These are phyloP conservation scores for Psilanteris sp. DNA, from an alignment of 1,140 invertebrate genomes.

Conservation along the genomic window DNA sequence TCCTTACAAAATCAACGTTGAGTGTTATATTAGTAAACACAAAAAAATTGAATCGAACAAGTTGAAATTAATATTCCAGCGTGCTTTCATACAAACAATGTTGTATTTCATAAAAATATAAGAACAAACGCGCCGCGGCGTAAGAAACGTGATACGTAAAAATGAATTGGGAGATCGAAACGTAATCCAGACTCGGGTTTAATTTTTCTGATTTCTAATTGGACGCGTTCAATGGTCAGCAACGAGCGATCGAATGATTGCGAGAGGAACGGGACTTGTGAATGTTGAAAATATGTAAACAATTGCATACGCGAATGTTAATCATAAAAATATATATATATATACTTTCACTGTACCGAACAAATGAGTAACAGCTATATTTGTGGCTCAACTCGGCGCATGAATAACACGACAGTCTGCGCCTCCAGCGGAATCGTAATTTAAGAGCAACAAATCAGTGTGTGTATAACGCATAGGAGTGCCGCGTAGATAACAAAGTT, in stretches of 20 bases:
- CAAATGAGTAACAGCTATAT: slow-evolving; percentile 47
- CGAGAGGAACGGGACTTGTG: slow-evolving; percentile 16
- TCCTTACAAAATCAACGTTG: no score
- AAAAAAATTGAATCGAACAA: neutral
- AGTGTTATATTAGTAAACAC: no score
- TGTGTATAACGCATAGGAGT: slow-evolving; percentile 47
- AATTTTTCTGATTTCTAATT: slow-evolving; percentile 17
- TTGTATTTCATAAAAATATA: slow-evolving; percentile 29
- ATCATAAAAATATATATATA: slow-evolving; percentile 40
- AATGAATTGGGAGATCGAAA: neutral
- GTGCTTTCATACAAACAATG: slow-evolving; percentile 18
- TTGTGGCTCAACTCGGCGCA: slow-evolving; percentile 20
- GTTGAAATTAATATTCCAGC: slow-evolving; percentile 6
- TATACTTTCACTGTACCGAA: slow-evolving; percentile 42
- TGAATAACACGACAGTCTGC: slow-evolving; percentile 48
- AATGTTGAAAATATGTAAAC: slow-evolving; percentile 31
- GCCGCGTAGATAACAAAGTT: slow-evolving; percentile 47
- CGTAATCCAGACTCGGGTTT: slow-evolving; percentile 5
- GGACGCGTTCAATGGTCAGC: slow-evolving; percentile 21
- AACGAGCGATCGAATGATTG: neutral
- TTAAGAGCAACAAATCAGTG: slow-evolving; percentile 55
- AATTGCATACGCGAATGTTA: slow-evolving; percentile 16
- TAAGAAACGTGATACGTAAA: slow-evolving; percentile 36
- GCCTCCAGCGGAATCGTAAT: slow-evolving; percentile 48
- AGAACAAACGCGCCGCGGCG: slow-evolving; percentile 10